Evolutionary conservation across 2,797 vertebrate species (phyloP).

Genomic region (Sebastes hubbsi): DNA sequence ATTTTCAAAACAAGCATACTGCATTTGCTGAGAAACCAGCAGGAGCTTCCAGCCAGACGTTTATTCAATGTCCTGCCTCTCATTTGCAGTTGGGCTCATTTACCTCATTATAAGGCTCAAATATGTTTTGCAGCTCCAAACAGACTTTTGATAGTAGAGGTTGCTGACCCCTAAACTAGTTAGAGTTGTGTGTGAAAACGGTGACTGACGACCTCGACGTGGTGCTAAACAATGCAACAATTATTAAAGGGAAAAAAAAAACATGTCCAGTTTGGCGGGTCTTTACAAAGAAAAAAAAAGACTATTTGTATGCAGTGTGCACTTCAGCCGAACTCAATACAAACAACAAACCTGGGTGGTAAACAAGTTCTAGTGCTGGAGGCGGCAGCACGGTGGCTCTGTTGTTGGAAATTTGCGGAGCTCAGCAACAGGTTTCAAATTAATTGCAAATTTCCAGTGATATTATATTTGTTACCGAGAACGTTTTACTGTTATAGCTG

Average conservation of each 20-base stretch:
- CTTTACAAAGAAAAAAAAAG: conserved; percentile 1
- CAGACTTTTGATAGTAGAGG: no score
- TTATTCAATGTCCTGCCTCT: no score
- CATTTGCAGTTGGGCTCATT: no score
- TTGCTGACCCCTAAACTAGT: not conserved
- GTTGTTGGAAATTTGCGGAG: conserved; percentile 30
- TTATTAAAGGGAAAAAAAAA: not conserved
- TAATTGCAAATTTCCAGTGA: conserved; percentile 38
- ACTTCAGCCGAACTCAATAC: conserved; percentile 21
- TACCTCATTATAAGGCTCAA: no score
- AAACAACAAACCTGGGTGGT: conserved; percentile 31
- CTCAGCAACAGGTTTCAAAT: conserved; percentile 33
- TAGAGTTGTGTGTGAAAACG: not conserved
- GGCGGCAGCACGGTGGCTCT: conserved; percentile 6
- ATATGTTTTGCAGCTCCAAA: no score
- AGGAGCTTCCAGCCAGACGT: no score
- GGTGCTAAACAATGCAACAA: not conserved
- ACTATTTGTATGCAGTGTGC: conserved; percentile 13
- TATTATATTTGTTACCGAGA: conserved; percentile 22
- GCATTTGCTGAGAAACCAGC: no score
- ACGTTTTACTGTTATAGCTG: conserved; percentile 28
- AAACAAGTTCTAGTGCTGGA: conserved; percentile 42
- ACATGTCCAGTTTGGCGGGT: not conserved
- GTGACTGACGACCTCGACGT: not conserved
- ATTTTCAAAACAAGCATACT: no score